Evolutionary conservation across 2,113 vertebrate genomes (phyloP).

Genomic region (Numenius arquata): DNA sequence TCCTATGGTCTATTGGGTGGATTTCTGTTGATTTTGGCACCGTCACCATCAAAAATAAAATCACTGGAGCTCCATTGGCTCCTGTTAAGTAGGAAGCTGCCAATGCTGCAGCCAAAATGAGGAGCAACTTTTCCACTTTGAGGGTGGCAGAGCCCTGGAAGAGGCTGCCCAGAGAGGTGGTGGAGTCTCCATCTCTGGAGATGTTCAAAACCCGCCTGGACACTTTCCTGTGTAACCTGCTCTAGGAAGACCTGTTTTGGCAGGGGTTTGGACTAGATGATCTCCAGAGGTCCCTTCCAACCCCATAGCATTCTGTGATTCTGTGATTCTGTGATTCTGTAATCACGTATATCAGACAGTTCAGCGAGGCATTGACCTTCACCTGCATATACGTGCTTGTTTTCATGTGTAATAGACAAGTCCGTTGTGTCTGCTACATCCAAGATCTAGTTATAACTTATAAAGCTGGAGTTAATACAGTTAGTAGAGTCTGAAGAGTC

Average conservation of each 20-base stretch:
- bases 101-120: not conserved
- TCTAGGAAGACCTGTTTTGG: too few relatives aligned
- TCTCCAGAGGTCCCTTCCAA: too few relatives aligned
- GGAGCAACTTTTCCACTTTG: too few relatives aligned
- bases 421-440: not conserved
- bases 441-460: not conserved
- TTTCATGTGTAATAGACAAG: not conserved
- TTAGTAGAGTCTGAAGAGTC: not conserved
- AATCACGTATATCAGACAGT: not conserved
- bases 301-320: too few relatives aligned
- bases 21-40: not conserved
- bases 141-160: too few relatives aligned
- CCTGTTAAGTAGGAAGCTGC: not conserved
- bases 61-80: not conserved
- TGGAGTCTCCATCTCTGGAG: too few relatives aligned
- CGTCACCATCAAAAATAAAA: not conserved
- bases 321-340: too few relatives aligned
- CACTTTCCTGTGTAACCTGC: too few relatives aligned
- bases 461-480: not conserved
- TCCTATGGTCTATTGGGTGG: fast-evolving
- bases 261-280: too few relatives aligned
- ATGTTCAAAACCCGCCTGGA: too few relatives aligned
- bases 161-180: too few relatives aligned
- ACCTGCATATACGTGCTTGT: not conserved
- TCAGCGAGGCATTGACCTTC: not conserved